Conservation (phyloP, 2,888 invertebrate genomes). For the Sinodicranocentrus sp. region DNA sequence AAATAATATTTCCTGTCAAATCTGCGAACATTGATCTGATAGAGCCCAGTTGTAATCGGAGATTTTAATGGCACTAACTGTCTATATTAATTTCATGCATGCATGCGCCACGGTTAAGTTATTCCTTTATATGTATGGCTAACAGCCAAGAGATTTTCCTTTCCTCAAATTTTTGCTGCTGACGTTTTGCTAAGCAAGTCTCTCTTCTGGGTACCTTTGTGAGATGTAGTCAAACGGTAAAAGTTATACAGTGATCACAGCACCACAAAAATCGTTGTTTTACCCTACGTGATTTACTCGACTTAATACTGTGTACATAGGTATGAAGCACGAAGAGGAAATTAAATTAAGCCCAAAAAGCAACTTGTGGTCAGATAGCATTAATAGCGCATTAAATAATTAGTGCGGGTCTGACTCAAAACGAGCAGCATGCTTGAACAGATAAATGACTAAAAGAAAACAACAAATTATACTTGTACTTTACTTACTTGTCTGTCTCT, state of each 20-base stretch:
- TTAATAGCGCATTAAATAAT: conserved; percentile 54
- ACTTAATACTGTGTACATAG: too few species aligned
- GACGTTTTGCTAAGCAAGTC: too few species aligned
- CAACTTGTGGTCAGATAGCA: conserved; percentile 28
- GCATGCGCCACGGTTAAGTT: too few species aligned
- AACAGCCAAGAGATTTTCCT: background rate
- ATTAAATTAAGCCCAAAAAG: conserved; percentile 28
- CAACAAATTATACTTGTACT: conserved; percentile 46
- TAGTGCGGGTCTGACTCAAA: conserved; percentile 33
- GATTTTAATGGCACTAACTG: background rate
- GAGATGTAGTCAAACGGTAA: too few species aligned
- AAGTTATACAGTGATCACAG: too few species aligned
- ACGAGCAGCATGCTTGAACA: background rate
- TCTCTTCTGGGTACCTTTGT: too few species aligned
- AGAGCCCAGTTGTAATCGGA: background rate
- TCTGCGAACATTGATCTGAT: conserved; percentile 9
- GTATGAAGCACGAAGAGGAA: background rate
- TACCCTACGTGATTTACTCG: too few species aligned
- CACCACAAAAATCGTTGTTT: too few species aligned
- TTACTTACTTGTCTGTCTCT: conserved; percentile 44
- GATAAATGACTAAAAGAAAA: conserved; percentile 5
- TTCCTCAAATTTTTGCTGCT: background rate
- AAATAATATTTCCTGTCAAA: too few species aligned
- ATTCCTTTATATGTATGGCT: too few species aligned
- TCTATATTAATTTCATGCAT: conserved; percentile 1